Percentiles rank a stretch among this genome's conserved stretches.
Evolutionary conservation across 2,797 vertebrate genomes (phyloP).

Genomic region (Alauda arvensis): DNA sequence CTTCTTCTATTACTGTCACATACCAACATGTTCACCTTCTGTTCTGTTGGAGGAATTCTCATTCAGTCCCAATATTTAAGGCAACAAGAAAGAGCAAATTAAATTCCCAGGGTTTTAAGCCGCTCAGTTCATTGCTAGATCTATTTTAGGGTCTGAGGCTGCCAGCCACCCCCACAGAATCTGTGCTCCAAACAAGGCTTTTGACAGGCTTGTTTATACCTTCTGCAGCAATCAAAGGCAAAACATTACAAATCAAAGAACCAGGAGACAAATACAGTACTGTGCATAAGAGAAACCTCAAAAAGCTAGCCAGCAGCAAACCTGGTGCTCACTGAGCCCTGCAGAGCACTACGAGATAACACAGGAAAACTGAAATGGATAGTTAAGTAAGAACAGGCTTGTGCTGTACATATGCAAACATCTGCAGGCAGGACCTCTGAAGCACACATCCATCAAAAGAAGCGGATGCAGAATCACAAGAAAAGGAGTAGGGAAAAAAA

Average conservation of each 20-base stretch:
- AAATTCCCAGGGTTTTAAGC: slow-evolving; percentile 35
- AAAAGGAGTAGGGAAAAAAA: background rate
- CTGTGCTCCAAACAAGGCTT: background rate
- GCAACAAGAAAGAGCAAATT: slow-evolving; percentile 42
- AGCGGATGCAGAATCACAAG: rapidly evolving
- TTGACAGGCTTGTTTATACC: slow-evolving; percentile 58
- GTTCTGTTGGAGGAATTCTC: slow-evolving; percentile 47
- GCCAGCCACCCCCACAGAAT: slow-evolving; percentile 57
- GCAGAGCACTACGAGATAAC: background rate
- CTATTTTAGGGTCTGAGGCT: slow-evolving; percentile 55
- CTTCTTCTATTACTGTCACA: slow-evolving; percentile 38
- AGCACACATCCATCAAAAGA: background rate
- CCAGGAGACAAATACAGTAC: slow-evolving; percentile 24
- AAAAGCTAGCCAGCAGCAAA: slow-evolving; percentile 44
- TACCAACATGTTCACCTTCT: slow-evolving; percentile 49
- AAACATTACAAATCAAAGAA: slow-evolving; percentile 53
- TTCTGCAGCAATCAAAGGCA: slow-evolving; percentile 46
- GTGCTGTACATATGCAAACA: background rate
- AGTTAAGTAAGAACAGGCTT: background rate
- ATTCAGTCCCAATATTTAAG: slow-evolving; percentile 49
- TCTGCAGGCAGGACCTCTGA: background rate
- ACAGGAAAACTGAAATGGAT: background rate
- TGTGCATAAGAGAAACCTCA: background rate
- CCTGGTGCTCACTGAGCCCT: background rate
- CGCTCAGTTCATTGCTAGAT: slow-evolving; percentile 11